These are phyloP conservation scores for Chymomyza costata DNA, from an alignment of 1,140 invertebrate species.

Conservation along the genomic window DNA sequence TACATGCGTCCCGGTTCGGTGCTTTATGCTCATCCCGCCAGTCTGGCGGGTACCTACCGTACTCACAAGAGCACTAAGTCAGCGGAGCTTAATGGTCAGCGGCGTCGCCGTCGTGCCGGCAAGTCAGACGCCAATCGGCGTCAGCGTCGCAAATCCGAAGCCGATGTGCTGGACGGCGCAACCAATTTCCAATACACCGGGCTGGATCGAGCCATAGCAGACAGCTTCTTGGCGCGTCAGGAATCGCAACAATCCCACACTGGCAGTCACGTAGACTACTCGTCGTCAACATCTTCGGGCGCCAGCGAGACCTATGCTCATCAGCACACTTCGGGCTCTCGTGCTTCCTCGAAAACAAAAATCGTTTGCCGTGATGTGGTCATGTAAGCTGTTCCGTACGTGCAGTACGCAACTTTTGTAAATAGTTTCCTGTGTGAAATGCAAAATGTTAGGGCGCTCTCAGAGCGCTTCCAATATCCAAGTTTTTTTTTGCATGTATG, in stretches of 20 bases:
- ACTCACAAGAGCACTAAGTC: constrained; percentile 67
- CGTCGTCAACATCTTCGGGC: constrained; percentile 56
- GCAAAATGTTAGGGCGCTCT: not conserved
- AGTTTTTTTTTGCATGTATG: not conserved
- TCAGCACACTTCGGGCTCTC: constrained; percentile 25
- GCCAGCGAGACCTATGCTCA: constrained; percentile 38
- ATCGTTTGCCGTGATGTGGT: constrained; percentile 60
- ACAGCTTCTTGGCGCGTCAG: constrained; percentile 66
- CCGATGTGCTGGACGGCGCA: constrained; percentile 60
- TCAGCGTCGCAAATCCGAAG: constrained; percentile 67
- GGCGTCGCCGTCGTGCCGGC: constrained; percentile 49
- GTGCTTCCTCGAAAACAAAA: constrained; percentile 61
- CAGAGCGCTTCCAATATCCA: not conserved
- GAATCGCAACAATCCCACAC: constrained; percentile 64
- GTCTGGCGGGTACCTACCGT: constrained; percentile 53
- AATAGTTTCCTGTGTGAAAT: constrained; percentile 13
- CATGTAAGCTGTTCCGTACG: constrained; percentile 29
- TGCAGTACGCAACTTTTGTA: constrained; percentile 29
- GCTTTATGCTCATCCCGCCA: constrained; percentile 52
- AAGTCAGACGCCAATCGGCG: constrained; percentile 56
- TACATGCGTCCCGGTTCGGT: constrained; percentile 53
- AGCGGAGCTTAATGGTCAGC: constrained; percentile 50
- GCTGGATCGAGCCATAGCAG: constrained; percentile 65
- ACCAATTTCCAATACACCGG: constrained; percentile 65
- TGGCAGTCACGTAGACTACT: constrained; percentile 67